These are phyloP conservation scores for Augiades crinisus DNA, from an alignment of 2,888 invertebrate species.

Conservation along the genomic window DNA sequence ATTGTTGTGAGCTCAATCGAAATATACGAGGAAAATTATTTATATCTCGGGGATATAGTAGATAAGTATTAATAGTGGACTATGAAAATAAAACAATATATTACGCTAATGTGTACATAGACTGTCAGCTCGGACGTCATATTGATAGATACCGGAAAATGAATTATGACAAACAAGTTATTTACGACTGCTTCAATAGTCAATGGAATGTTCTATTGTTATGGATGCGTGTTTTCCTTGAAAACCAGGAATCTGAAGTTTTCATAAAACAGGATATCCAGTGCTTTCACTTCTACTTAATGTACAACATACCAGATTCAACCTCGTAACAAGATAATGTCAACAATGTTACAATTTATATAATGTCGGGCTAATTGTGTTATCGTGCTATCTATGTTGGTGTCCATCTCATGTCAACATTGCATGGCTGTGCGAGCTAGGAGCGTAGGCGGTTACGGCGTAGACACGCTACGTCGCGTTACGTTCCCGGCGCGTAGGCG, in stretches of 20 bases:
- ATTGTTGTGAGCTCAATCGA: too few species aligned
- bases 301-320: too few species aligned
- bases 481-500: slow-evolving; percentile 20
- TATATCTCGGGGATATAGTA: slow-evolving; percentile 1
- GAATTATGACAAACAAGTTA: neutral
- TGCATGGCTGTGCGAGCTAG: neutral
- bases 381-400: neutral
- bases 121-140: neutral
- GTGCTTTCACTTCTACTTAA: too few species aligned
- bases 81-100: neutral
- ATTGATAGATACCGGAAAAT: neutral
- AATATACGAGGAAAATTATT: slow-evolving; percentile 9
- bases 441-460: slow-evolving; percentile 19
- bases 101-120: neutral
- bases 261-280: too few species aligned
- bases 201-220: neutral
- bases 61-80: neutral
- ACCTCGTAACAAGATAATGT: too few species aligned
- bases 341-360: too few species aligned
- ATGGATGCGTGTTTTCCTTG: neutral
- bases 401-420: neutral
- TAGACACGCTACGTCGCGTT: slow-evolving; percentile 15
- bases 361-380: neutral
- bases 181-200: neutral
- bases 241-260: neutral